Percentiles rank a stretch among this genome's conserved stretches.
phyloP scores from a whole-genome alignment of 2,113 vertebrate genomes.

The Falcunculus frontatus region DNA sequence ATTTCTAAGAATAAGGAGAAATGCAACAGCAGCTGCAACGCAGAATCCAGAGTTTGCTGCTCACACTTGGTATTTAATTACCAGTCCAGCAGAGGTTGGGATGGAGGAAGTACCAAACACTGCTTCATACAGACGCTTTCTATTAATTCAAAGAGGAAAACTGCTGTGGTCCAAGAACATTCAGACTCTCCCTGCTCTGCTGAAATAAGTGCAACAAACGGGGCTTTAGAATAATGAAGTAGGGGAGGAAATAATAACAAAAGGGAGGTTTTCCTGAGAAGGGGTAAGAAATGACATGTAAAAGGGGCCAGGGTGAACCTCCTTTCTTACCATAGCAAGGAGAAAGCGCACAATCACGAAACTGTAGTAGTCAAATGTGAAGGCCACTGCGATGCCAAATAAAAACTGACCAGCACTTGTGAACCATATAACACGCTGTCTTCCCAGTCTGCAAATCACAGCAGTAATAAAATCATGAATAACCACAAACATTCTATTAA shows the following conservation, averaged over 20 bases:
- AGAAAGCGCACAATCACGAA: conserved; percentile 85
- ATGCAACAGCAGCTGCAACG: conserved; percentile 12
- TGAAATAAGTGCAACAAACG: conserved; percentile 60
- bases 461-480: not conserved
- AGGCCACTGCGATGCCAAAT: conserved; percentile 81
- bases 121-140: conserved; percentile 48
- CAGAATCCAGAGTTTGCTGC: conserved; percentile 27
- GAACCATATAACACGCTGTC: conserved; percentile 80
- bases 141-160: conserved; percentile 63
- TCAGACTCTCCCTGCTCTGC: conserved; percentile 61
- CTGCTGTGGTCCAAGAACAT: conserved; percentile 51
- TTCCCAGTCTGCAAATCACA: conserved; percentile 79
- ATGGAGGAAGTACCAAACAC: conserved; percentile 57
- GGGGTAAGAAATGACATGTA: not conserved
- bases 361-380: conserved; percentile 83
- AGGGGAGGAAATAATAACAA: conserved; percentile 9
- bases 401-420: conserved; percentile 83
- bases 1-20: conserved; percentile 1
- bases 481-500: not conserved
- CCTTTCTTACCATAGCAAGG: conserved; percentile 86
- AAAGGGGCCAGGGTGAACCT: not conserved
- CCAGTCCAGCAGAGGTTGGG: conserved; percentile 62
- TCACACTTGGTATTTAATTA: conserved; percentile 57
- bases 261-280: conserved; percentile 38
- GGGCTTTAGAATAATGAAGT: conserved; percentile 55